Conservation (phyloP, 1,140 invertebrate genomes). For the Acromyrmex echinatior region DNA sequence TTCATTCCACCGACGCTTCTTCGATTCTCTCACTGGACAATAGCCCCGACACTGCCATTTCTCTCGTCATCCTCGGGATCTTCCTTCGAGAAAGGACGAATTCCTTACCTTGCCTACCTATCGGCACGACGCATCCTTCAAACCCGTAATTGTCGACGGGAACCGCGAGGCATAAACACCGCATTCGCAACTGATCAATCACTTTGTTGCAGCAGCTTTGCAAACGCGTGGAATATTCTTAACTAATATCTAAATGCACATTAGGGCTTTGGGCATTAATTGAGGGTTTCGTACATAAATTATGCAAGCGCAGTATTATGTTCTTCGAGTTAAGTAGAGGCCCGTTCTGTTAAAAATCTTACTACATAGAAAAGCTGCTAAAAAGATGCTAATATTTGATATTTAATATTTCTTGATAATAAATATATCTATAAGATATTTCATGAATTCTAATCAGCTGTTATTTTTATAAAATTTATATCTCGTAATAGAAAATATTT, state of each 20-base stretch:
- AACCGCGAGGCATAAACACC: conserved; percentile 59
- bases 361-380: neutral
- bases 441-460: too few species aligned
- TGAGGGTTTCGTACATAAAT: conserved; percentile 26
- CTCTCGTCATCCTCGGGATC: conserved; percentile 55
- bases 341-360: neutral
- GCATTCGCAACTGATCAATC: conserved; percentile 61
- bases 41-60: conserved; percentile 37
- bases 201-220: neutral
- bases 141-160: conserved; percentile 70
- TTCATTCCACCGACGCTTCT: conserved; percentile 64
- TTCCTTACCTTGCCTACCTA: conserved; percentile 63
- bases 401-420: neutral
- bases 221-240: conserved; percentile 51
- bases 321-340: neutral
- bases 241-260: conserved; percentile 52
- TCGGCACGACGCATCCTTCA: conserved; percentile 65
- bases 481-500: too few species aligned
- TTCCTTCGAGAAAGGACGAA: conserved; percentile 72
- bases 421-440: too few species aligned
- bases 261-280: conserved; percentile 23
- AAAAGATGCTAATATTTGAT: neutral
- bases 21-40: conserved; percentile 63
- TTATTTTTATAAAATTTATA: too few species aligned
- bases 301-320: neutral